These are phyloP conservation scores for Polylopha cassiicola DNA, from an alignment of 2,888 invertebrate species.

Conservation along the genomic window DNA sequence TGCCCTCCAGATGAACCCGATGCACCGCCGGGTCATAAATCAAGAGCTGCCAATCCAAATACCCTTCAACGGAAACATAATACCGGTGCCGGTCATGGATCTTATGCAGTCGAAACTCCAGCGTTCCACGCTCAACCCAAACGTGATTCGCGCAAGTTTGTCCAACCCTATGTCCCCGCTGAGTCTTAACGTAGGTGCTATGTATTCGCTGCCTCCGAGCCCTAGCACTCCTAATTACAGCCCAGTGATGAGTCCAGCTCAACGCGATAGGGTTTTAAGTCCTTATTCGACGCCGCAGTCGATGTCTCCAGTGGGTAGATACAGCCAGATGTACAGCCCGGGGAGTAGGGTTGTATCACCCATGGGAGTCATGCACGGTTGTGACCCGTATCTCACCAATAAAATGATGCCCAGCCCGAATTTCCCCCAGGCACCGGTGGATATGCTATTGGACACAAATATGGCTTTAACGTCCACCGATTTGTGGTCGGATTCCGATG, in stretches of 20 bases:
- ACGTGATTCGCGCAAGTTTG: no score
- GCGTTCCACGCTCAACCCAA: slow-evolving; percentile 26
- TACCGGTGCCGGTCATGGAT: slow-evolving; percentile 55
- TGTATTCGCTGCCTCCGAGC: slow-evolving; percentile 59
- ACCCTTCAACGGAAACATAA: slow-evolving; percentile 34
- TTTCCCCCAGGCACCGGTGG: slow-evolving; percentile 43
- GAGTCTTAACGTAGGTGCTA: slow-evolving; percentile 53
- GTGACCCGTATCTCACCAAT: slow-evolving; percentile 61
- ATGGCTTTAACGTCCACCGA: slow-evolving; percentile 47
- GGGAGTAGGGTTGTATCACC: slow-evolving; percentile 50
- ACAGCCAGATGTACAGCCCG: slow-evolving; percentile 51
- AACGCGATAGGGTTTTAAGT: slow-evolving; percentile 51
- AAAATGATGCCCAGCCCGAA: slow-evolving; percentile 65
- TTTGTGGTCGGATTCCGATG: slow-evolving; percentile 59
- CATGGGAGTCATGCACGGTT: slow-evolving; percentile 46
- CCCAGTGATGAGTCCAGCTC: slow-evolving; percentile 60
- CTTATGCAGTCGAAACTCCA: slow-evolving; percentile 43
- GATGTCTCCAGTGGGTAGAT: slow-evolving; percentile 56
- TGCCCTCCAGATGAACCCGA: slow-evolving; percentile 34
- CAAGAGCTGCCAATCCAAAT: slow-evolving; percentile 32
- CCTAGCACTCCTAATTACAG: slow-evolving; percentile 53
- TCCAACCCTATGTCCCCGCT: slow-evolving; percentile 60
- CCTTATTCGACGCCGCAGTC: slow-evolving; percentile 63
- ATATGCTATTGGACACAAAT: slow-evolving; percentile 50
- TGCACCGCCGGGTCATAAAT: slow-evolving; percentile 36